A percentile compares a stretch with the other conserved stretches of the same genome.
These are phyloP conservation scores for Grammomys dolichurus DNA, from an alignment of 2,113 vertebrate species.

Conservation along the genomic window DNA sequence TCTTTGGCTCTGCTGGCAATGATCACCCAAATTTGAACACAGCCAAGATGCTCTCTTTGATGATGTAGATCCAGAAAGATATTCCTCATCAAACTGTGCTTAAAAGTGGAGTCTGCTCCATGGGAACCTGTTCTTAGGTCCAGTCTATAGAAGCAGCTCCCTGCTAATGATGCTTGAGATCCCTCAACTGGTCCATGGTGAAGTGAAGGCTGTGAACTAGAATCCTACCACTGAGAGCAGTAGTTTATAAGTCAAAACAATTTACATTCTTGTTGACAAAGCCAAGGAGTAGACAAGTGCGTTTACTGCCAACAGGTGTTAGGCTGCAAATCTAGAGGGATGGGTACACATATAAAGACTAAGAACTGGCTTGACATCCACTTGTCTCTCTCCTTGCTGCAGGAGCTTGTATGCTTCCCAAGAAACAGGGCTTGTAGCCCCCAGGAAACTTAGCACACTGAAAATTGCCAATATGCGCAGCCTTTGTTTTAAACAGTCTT, in stretches of 20 bases:
- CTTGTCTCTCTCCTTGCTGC: accelerated
- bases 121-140: neutral
- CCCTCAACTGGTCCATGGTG: neutral
- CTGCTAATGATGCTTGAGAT: neutral
- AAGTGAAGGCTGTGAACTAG: neutral
- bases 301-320: accelerated
- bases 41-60: neutral
- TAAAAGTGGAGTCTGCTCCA: accelerated
- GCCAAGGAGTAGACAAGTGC: neutral
- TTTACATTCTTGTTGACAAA: neutral
- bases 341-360: neutral
- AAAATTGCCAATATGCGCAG: accelerated
- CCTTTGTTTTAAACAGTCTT: neutral
- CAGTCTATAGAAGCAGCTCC: neutral
- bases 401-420: neutral
- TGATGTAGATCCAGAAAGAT: too few relatives aligned
- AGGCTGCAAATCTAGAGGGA: accelerated
- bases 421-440: neutral
- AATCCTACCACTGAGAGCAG: accelerated
- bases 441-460: too few relatives aligned
- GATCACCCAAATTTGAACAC: neutral
- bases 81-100: neutral
- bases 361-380: neutral
- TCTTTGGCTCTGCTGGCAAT: neutral
- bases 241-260: neutral